Conservation (phyloP, 2,888 invertebrate genomes). For the Eilema depressum region DNA sequence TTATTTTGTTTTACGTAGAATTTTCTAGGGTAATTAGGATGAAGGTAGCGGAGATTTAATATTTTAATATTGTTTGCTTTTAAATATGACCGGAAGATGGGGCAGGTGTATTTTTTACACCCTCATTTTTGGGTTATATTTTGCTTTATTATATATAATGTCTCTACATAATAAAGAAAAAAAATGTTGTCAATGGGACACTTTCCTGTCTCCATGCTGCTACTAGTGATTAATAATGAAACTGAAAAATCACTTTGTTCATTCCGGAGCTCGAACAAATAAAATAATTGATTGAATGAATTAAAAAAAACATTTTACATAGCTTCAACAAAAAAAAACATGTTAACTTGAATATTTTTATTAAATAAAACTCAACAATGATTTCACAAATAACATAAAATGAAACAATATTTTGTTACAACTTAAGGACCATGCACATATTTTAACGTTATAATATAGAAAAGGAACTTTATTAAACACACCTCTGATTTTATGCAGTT, state of each 20-base stretch:
- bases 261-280: neutral
- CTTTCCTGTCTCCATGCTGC: no score
- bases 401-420: constrained; percentile 66
- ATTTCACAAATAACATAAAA: constrained; percentile 76
- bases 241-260: neutral
- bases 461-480: constrained; percentile 60
- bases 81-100: no score
- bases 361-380: constrained; percentile 85
- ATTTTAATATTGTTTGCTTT: neutral
- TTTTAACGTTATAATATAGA: constrained; percentile 48
- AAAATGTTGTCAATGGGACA: no score
- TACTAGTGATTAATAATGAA: no score
- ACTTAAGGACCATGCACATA: constrained; percentile 66
- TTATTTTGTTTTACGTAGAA: neutral
- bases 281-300: no score
- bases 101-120: neutral
- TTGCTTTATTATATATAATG: no score
- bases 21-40: neutral
- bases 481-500: constrained; percentile 48
- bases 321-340: constrained; percentile 31
- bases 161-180: no score
- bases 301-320: neutral
- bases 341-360: constrained; percentile 70
- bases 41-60: neutral
- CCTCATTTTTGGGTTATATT: neutral